A percentile compares a stretch with the other conserved stretches of the same genome.
Evolutionary conservation across 2,113 vertebrate species (phyloP).

Genomic region (Colossoma macropomum): DNA sequence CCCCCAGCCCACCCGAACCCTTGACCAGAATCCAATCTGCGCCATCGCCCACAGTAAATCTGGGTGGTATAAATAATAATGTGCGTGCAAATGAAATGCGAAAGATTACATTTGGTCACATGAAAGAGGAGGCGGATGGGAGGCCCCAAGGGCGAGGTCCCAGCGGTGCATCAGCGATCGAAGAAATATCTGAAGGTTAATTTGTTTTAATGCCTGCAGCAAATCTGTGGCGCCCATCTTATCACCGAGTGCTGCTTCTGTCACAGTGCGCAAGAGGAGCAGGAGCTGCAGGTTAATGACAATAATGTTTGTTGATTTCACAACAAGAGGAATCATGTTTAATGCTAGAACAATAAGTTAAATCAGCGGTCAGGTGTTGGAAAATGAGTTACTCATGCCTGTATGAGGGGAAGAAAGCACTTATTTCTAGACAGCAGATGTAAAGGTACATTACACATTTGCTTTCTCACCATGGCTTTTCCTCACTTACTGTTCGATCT

Average conservation of each 20-base stretch:
- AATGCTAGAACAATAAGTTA: slow-evolving; percentile 2
- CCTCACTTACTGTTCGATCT: not conserved
- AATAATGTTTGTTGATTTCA: slow-evolving; percentile 44
- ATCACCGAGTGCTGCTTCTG: slow-evolving; percentile 59
- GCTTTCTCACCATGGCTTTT: not conserved
- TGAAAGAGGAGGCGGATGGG: slow-evolving; percentile 51
- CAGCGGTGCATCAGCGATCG: slow-evolving; percentile 43
- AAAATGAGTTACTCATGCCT: not conserved
- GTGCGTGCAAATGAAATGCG: slow-evolving; percentile 67
- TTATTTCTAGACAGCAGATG: not conserved
- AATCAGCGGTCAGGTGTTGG: not conserved
- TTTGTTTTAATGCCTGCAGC: slow-evolving; percentile 70
- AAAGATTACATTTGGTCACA: slow-evolving; percentile 69
- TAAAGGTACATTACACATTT: not conserved
- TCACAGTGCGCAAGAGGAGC: slow-evolving; percentile 36
- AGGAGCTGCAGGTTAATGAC: slow-evolving; percentile 47
- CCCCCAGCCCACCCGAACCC: slow-evolving; percentile 48
- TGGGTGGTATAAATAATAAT: slow-evolving; percentile 69
- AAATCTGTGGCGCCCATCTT: slow-evolving; percentile 66
- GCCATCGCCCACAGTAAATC: slow-evolving; percentile 63
- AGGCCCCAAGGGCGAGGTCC: slow-evolving; percentile 35
- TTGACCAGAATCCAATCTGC: slow-evolving; percentile 67
- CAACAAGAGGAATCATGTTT: slow-evolving; percentile 26
- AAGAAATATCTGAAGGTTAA: slow-evolving; percentile 70
- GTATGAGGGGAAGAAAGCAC: not conserved